Conservation (phyloP, 2,888 invertebrate genomes). For the Sisyra terminalis region DNA sequence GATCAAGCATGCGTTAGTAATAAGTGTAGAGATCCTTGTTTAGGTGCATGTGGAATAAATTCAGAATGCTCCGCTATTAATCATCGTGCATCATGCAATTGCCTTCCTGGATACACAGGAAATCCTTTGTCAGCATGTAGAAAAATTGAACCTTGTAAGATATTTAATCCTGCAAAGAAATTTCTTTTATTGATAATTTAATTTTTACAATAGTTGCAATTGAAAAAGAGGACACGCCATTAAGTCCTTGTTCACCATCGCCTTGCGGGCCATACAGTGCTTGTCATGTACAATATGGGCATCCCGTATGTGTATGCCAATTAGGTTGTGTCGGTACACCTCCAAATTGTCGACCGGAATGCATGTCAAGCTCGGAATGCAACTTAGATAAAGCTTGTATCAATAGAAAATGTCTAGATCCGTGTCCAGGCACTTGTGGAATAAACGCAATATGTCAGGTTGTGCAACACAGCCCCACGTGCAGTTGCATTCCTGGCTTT, state of each 20-base stretch:
- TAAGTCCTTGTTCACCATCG: constrained; percentile 56
- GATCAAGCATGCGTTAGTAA: constrained; percentile 59
- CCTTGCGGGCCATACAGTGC: constrained; percentile 67
- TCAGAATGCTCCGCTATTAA: constrained; percentile 59
- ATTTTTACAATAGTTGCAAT: constrained; percentile 17
- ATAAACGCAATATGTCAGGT: constrained; percentile 62
- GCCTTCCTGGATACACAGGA: constrained; percentile 53
- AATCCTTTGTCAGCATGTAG: constrained; percentile 50
- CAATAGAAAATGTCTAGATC: constrained; percentile 60
- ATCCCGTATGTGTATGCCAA: constrained; percentile 62
- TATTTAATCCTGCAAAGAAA: background rate
- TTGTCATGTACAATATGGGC: constrained; percentile 50
- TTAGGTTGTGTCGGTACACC: constrained; percentile 57
- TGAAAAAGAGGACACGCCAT: constrained; percentile 26
- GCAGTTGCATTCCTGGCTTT: constrained; percentile 50
- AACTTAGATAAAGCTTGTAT: constrained; percentile 57
- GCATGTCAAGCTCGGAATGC: constrained; percentile 64
- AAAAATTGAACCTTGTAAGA: constrained; percentile 22
- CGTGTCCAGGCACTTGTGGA: constrained; percentile 63
- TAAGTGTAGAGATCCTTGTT: constrained; percentile 65
- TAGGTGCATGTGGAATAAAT: constrained; percentile 59
- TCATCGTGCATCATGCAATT: constrained; percentile 62
- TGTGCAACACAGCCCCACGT: constrained; percentile 63
- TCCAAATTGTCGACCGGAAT: constrained; percentile 61
- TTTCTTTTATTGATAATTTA: constrained; percentile 1